These are phyloP conservation scores for Pelusios castaneus DNA, from an alignment of 2,113 vertebrate genomes.

Conservation along the genomic window DNA sequence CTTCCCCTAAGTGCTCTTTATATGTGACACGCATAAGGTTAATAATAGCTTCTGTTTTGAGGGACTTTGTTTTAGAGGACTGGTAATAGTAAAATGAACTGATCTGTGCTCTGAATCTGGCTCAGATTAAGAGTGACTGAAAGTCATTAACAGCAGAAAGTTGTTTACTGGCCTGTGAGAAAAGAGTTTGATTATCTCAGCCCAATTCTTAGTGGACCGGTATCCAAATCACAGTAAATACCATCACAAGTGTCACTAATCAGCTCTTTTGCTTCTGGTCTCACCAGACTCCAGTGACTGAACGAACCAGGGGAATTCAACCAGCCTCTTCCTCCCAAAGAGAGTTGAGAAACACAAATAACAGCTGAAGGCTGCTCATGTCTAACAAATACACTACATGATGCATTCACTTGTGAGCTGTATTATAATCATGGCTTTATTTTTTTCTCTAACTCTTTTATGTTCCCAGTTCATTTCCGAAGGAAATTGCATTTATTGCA, in stretches of 20 bases:
- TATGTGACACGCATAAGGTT: background rate
- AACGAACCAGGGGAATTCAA: background rate
- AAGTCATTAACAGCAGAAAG: background rate
- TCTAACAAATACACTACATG: background rate
- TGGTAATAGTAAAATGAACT: background rate
- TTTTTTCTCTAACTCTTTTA: background rate
- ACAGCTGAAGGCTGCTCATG: background rate
- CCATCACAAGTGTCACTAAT: background rate
- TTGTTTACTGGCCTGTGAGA: background rate
- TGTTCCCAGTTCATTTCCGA: background rate
- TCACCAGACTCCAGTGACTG: background rate
- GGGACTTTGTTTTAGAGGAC: background rate
- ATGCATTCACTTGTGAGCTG: conserved; percentile 3
- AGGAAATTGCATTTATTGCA: background rate
- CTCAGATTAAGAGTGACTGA: background rate
- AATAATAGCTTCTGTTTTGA: background rate
- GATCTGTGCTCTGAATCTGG: background rate
- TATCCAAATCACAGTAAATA: background rate
- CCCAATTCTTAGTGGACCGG: background rate
- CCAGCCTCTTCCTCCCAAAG: background rate
- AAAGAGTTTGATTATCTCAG: background rate
- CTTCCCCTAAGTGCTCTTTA: background rate
- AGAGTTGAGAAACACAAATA: conserved; percentile 6
- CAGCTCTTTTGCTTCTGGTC: background rate
- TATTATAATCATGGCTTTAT: conserved; percentile 9